phyloP scores from a whole-genome alignment of 2,888 invertebrate genomes.

The Hypolimnas misippus region DNA sequence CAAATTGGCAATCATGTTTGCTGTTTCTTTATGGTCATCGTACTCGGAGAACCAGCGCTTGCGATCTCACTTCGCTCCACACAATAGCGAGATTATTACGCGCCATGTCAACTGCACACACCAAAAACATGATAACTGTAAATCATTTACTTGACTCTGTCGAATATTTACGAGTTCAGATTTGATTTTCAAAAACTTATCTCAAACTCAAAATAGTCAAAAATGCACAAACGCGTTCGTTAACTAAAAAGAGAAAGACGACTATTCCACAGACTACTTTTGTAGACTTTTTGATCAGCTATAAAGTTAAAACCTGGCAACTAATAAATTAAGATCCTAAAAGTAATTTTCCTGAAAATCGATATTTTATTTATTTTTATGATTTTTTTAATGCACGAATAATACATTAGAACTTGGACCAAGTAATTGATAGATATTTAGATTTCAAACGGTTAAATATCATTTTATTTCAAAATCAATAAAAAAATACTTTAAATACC shows the following conservation, averaged over 20 bases:
- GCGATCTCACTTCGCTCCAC: slow-evolving; percentile 64
- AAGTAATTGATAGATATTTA: too few species aligned
- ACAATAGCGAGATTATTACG: slow-evolving; percentile 65
- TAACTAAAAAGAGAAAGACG: slow-evolving; percentile 70
- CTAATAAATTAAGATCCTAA: background rate
- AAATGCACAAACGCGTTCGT: slow-evolving; percentile 65
- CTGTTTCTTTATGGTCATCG: slow-evolving; percentile 75
- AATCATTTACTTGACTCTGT: slow-evolving; percentile 50
- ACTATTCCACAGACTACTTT: slow-evolving; percentile 48
- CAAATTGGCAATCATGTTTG: slow-evolving; percentile 88
- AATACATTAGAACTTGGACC: background rate
- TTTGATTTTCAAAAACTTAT: slow-evolving; percentile 45
- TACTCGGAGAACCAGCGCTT: slow-evolving; percentile 68
- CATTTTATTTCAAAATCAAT: too few species aligned
- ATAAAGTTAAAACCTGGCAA: slow-evolving; percentile 12
- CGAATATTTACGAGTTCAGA: slow-evolving; percentile 29
- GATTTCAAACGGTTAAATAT: too few species aligned
- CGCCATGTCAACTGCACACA: slow-evolving; percentile 53
- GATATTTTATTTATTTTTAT: background rate
- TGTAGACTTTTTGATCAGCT: background rate
- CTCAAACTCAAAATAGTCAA: slow-evolving; percentile 55
- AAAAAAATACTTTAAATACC: too few species aligned
- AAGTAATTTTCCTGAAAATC: background rate
- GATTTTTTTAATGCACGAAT: background rate
- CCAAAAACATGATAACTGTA: slow-evolving; percentile 49